phyloP scores from a whole-genome alignment of 2,113 vertebrate genomes.

The Ursus arctos region DNA sequence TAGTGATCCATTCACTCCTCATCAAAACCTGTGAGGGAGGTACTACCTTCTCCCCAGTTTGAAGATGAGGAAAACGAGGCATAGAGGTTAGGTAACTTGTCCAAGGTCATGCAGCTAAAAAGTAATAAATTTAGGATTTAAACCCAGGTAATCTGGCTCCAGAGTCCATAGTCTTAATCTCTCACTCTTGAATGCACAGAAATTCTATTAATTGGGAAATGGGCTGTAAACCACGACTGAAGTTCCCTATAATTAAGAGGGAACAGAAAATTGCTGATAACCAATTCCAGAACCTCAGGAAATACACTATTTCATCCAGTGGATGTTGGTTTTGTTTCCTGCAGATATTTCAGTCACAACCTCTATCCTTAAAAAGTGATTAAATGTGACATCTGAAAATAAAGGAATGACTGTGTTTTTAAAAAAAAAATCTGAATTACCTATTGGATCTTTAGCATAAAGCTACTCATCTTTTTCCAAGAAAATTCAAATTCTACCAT shows the following conservation, averaged over 20 bases:
- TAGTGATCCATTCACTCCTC: neutral
- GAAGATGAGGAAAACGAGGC: neutral
- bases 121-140: neutral
- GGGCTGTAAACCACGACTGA: neutral
- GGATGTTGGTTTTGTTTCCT: neutral
- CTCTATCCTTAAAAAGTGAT: neutral
- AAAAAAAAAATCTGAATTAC: neutral
- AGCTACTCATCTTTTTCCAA: neutral
- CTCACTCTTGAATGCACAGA: neutral
- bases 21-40: neutral
- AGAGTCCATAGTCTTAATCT: neutral
- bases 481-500: neutral
- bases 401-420: neutral
- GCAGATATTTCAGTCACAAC: neutral
- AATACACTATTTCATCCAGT: neutral
- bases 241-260: neutral
- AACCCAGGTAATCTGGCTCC: neutral
- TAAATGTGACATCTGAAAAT: conserved; percentile 12
- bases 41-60: neutral
- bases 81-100: neutral
- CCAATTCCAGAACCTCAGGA: neutral
- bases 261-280: neutral
- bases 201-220: neutral
- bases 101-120: neutral
- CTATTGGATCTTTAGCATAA: neutral